A percentile compares a stretch with the other conserved stretches of the same genome.
These are phyloP conservation scores for Bradysia coprophila DNA, from an alignment of 1,140 invertebrate species.

Conservation along the genomic window DNA sequence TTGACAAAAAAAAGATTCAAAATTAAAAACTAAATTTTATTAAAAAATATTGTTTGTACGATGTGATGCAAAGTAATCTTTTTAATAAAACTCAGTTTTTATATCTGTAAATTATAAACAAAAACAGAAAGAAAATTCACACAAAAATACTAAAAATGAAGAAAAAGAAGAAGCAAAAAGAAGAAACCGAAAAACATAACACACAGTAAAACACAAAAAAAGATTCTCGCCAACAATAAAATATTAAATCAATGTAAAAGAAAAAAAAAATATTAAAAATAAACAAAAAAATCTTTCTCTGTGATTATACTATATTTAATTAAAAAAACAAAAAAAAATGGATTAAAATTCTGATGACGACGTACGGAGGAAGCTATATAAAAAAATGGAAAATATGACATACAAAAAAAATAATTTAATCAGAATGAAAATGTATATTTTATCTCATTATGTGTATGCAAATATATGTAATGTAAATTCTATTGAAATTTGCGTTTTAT, in stretches of 20 bases:
- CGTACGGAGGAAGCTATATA: constrained; percentile 1
- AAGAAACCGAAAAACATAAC: not conserved
- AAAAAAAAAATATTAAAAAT: constrained; percentile 1
- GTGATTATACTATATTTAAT: constrained; percentile 2
- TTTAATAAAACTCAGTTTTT: no score
- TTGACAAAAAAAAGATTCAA: no score
- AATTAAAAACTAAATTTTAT: no score
- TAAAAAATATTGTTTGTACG: no score
- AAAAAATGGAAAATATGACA: constrained; percentile 2
- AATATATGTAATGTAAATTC: constrained; percentile 6
- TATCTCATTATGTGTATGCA: constrained; percentile 7
- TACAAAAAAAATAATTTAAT: no score
- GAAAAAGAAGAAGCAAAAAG: not conserved
- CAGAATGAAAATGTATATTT: constrained; percentile 6
- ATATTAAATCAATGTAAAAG: not conserved
- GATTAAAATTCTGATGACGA: constrained; percentile 1
- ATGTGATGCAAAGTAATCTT: no score
- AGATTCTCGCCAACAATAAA: not conserved
- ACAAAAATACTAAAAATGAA: no score
- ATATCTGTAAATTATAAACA: no score
- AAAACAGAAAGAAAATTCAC: no score
- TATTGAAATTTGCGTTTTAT: not conserved
- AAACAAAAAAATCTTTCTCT: constrained; percentile 1
- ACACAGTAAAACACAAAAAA: not conserved
- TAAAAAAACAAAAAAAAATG: no score